Conservation (phyloP, 2,113 vertebrate genomes). For the Sinocyclocheilus anshuiensis region DNA sequence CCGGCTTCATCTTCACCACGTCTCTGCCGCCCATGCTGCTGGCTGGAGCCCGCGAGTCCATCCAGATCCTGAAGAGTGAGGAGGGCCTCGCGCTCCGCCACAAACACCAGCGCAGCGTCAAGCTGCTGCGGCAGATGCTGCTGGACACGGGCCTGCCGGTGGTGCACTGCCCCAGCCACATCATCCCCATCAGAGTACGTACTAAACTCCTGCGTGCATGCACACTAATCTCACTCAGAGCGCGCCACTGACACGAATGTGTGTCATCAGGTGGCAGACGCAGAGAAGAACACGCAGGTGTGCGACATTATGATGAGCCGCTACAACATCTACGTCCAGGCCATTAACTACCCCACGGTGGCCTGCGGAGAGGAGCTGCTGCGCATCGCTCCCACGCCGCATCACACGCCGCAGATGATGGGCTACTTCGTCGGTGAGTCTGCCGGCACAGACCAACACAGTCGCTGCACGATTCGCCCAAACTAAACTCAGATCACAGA, state of each 20-base stretch:
- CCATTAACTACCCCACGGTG: slow-evolving; percentile 96
- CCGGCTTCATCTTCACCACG: slow-evolving; percentile 97
- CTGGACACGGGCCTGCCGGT: slow-evolving; percentile 95
- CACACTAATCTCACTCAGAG: too few species aligned
- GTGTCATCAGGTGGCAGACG: slow-evolving; percentile 82
- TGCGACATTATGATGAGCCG: slow-evolving; percentile 92
- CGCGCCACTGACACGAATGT: not conserved
- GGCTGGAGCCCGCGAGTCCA: slow-evolving; percentile 85
- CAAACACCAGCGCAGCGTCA: slow-evolving; percentile 94
- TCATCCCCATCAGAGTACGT: slow-evolving; percentile 91
- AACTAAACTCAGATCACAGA: too few species aligned
- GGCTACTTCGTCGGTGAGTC: slow-evolving; percentile 87
- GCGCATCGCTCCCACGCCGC: slow-evolving; percentile 92
- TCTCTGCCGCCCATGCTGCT: slow-evolving; percentile 96
- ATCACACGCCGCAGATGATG: slow-evolving; percentile 98
- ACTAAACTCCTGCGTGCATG: too few species aligned
- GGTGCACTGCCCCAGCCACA: slow-evolving; percentile 96
- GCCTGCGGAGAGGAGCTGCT: slow-evolving; percentile 91
- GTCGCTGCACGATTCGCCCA: too few species aligned
- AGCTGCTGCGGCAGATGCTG: slow-evolving; percentile 93
- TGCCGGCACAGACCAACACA: too few species aligned
- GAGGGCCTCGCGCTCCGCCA: slow-evolving; percentile 85
- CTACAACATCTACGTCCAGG: slow-evolving; percentile 95
- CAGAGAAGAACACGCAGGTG: slow-evolving; percentile 91
- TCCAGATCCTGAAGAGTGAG: slow-evolving; percentile 83